Base-by-base conservation (phyloP, 2,113 vertebrate species). In the Alosa alosa region DNA sequence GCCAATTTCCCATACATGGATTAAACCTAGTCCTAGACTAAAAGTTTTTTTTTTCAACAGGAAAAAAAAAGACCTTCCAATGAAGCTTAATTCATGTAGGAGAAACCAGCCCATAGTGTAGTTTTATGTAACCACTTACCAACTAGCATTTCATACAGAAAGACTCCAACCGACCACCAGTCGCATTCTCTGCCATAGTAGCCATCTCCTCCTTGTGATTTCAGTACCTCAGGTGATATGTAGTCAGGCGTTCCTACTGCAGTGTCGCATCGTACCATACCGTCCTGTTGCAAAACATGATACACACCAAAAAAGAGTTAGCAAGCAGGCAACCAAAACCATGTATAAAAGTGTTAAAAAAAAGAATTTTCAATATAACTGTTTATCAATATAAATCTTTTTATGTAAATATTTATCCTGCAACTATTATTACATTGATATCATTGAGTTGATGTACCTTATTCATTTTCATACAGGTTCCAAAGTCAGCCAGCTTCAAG, bases 391-490 rank as follows among this genome's bases (percentile, higher is more conserved):
- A 31, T 31, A 31, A 31, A 31, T 31, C 31, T 31, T 31, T 31
- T 0, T 18, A 60, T 22, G 11, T 11, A 13, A 20, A 60, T 60
- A 18, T 60, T 60, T 22, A 22, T 60, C 6, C 6, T 22, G 18
- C 55, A 60, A 22, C 55, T 60, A 60, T 6, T 60, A 4, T 6
- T 6, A 60, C 20, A 60, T 18, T 22, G 4, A 6, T 22, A 60
- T 60, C 4, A 60, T 6, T 60, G 20, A 60, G 6, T 7, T 44
- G 3, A 22, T 60, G 6, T 60, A 99, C 98, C 86, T 95, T 92
- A 93, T 99, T 96, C 98, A 99, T 99, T 94, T 99, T 99, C 98
- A 99, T 99, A 91, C 98, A 99, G 1, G 98, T 99, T 92, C 98
- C 98, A 87, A 99, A 99, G 95, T 99, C 98, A 6, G 98, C 98